Percentiles rank a stretch among this genome's conserved stretches.
phyloP scores from a whole-genome alignment of 2,113 vertebrate species.

The Lasiurus cinereus region DNA sequence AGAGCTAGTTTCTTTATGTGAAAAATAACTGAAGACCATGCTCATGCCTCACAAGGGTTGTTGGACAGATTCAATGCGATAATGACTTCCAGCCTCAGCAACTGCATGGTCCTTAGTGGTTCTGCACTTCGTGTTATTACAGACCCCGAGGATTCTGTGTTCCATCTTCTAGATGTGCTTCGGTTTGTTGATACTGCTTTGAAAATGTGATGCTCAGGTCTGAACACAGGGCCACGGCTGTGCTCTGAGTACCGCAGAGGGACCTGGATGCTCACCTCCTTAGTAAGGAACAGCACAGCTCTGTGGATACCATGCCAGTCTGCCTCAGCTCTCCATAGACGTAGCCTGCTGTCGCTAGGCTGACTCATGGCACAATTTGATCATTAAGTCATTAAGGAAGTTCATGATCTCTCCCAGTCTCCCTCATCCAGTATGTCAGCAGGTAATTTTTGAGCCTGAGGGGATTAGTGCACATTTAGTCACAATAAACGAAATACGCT shows the following conservation, averaged over 20 bases:
- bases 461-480: background rate
- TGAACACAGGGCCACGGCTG: background rate
- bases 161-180: background rate
- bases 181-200: background rate
- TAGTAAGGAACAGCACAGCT: background rate
- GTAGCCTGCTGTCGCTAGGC: background rate
- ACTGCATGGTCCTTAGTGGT: background rate
- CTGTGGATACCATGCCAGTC: background rate
- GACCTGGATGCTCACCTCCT: background rate
- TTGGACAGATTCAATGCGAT: background rate
- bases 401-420: background rate
- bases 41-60: rapidly evolving
- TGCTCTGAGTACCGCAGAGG: background rate
- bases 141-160: background rate
- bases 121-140: background rate
- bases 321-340: background rate
- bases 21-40: background rate
- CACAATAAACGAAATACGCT: background rate
- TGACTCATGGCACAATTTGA: rapidly evolving
- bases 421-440: background rate
- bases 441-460: background rate
- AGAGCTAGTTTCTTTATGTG: background rate
- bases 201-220: background rate
- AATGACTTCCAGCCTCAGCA: background rate
- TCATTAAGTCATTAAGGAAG: constrained; percentile 5